These are phyloP conservation scores for Zosterops japonicus DNA, from an alignment of 2,113 vertebrate species.

Conservation along the genomic window DNA sequence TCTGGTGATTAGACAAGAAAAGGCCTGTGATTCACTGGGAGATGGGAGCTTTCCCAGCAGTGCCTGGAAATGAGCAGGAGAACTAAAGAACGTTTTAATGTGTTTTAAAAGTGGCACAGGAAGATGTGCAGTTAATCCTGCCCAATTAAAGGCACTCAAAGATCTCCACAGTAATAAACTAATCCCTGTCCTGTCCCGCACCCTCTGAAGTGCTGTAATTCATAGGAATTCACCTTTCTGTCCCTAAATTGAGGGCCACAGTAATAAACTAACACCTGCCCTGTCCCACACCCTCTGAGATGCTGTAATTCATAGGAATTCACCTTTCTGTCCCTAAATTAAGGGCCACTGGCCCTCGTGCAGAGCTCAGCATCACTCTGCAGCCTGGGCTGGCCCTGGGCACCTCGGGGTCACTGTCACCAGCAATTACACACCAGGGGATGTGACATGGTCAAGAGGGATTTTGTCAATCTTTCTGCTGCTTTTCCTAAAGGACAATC, in stretches of 20 bases:
- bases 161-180: background rate
- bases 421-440: background rate
- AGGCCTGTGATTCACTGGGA: background rate
- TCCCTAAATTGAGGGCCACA: rapidly evolving
- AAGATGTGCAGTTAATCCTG: background rate
- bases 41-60: background rate
- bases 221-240: background rate
- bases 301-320: rapidly evolving
- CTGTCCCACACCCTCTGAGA: background rate
- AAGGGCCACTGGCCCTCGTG: background rate
- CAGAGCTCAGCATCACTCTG: background rate
- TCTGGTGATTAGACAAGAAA: background rate
- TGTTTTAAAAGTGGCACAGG: background rate
- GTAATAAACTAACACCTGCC: background rate
- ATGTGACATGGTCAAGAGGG: rapidly evolving
- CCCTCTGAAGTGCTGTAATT: background rate
- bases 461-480: background rate
- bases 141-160: rapidly evolving
- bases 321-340: rapidly evolving
- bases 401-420: rapidly evolving
- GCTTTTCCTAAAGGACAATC: background rate
- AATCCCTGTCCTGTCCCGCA: background rate
- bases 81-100: too few relatives aligned
- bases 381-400: background rate
- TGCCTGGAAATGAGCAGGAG: background rate